Percentiles rank a stretch among this genome's conserved stretches.
These are phyloP conservation scores for Tiliacea citrago DNA, from an alignment of 2,888 invertebrate genomes.

Conservation along the genomic window DNA sequence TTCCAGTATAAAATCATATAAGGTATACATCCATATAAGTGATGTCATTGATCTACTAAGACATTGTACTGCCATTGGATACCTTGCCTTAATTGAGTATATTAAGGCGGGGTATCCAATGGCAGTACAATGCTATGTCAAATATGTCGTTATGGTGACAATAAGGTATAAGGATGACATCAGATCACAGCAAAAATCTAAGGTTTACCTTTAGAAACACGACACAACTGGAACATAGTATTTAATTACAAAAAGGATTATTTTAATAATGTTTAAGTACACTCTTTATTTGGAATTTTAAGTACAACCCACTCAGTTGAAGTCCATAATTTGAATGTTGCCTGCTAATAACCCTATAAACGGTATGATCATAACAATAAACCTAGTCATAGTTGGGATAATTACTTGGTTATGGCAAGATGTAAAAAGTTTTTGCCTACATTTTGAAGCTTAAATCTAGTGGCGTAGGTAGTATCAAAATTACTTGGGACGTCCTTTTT, in stretches of 20 bases:
- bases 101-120: conserved; percentile 29
- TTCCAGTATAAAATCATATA: conserved; percentile 22
- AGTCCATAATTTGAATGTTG: conserved; percentile 43
- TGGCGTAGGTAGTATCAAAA: no score
- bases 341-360: conserved; percentile 27
- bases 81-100: conserved; percentile 5
- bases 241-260: conserved; percentile 29
- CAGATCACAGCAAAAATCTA: conserved; percentile 28
- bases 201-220: conserved; percentile 7
- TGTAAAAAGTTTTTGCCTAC: conserved; percentile 17
- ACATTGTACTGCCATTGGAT: no score
- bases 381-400: conserved; percentile 37
- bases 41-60: conserved; percentile 50
- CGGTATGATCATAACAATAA: conserved; percentile 44
- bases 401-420: conserved; percentile 29
- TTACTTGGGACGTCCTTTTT: no score
- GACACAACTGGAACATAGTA: conserved; percentile 34
- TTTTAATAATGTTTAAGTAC: conserved; percentile 28
- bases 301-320: conserved; percentile 32
- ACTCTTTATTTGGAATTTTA: conserved; percentile 46
- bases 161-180: conserved; percentile 44
- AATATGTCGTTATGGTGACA: conserved; percentile 31
- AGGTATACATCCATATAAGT: conserved; percentile 44
- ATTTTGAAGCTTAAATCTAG: conserved; percentile 14
- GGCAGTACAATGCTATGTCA: conserved; percentile 33